phyloP scores from a whole-genome alignment of 2,888 invertebrate genomes.

The Brenthis hecate region DNA sequence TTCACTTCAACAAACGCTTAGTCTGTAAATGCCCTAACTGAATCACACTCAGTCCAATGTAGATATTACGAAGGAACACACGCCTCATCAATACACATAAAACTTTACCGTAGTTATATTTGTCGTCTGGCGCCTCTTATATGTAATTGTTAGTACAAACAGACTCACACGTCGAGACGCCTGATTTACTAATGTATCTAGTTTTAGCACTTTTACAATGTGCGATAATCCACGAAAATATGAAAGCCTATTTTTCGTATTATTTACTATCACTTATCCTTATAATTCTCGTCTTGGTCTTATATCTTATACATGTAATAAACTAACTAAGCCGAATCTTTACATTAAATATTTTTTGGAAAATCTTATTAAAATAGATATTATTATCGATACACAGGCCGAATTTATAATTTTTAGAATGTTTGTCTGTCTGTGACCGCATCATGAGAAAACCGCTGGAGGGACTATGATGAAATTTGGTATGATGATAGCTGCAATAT shows the following conservation, averaged over 20 bases:
- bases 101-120: constrained; percentile 63
- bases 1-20: no score
- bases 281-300: background rate
- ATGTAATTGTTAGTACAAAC: constrained; percentile 76
- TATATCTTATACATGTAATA: no score
- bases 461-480: no score
- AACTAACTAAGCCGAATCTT: no score
- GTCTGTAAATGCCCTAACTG: constrained; percentile 16
- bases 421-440: no score
- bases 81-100: constrained; percentile 46
- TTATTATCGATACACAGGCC: no score
- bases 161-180: constrained; percentile 58
- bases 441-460: no score
- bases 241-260: constrained; percentile 17
- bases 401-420: no score
- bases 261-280: constrained; percentile 25
- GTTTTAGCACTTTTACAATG: constrained; percentile 70
- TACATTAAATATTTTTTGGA: no score
- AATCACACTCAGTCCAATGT: constrained; percentile 33
- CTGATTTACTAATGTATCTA: constrained; percentile 77
- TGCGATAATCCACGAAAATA: constrained; percentile 46
- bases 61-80: constrained; percentile 43
- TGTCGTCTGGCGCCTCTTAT: constrained; percentile 74
- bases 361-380: no score
- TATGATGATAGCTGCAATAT: no score